Evolutionary conservation across 2,113 vertebrate genomes (phyloP).

Genomic region (Eudorcas thomsonii): DNA sequence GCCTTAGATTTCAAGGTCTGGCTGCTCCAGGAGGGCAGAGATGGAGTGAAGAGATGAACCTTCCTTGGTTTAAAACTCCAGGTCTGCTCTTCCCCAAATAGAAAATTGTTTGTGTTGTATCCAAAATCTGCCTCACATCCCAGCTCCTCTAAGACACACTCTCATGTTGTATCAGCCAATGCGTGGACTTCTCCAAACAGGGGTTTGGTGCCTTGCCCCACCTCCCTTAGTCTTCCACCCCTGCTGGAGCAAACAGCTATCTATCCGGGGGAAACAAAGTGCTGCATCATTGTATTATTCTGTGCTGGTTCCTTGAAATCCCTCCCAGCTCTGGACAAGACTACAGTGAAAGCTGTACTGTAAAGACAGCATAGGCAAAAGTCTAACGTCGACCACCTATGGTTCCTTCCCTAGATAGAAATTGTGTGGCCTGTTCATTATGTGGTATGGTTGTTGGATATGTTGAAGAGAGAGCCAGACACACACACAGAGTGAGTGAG

Average conservation of each 20-base stretch:
- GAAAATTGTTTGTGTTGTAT: neutral
- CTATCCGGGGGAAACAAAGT: neutral
- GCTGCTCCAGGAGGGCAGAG: neutral
- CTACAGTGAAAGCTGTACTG: neutral
- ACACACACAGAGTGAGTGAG: neutral
- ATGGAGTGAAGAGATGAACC: neutral
- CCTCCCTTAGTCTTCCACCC: neutral
- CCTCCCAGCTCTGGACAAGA: neutral
- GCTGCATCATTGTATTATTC: rapidly evolving
- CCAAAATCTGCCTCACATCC: neutral
- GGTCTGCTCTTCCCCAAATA: neutral
- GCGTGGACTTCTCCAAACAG: neutral
- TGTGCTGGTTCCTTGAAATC: neutral
- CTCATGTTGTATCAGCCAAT: neutral
- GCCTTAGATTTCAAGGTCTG: neutral
- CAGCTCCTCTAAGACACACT: neutral
- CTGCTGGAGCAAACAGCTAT: neutral
- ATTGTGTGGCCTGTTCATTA: neutral
- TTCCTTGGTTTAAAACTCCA: neutral
- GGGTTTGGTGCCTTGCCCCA: too few relatives aligned
- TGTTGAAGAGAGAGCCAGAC: neutral
- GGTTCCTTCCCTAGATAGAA: neutral
- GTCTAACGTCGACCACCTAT: neutral
- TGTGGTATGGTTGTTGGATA: neutral
- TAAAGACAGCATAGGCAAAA: neutral